Evolutionary conservation across 1,140 invertebrate genomes (phyloP), one percentile per base, ranked within the genome.

Genomic region (Oryzaephilus surinamensis): DNA sequence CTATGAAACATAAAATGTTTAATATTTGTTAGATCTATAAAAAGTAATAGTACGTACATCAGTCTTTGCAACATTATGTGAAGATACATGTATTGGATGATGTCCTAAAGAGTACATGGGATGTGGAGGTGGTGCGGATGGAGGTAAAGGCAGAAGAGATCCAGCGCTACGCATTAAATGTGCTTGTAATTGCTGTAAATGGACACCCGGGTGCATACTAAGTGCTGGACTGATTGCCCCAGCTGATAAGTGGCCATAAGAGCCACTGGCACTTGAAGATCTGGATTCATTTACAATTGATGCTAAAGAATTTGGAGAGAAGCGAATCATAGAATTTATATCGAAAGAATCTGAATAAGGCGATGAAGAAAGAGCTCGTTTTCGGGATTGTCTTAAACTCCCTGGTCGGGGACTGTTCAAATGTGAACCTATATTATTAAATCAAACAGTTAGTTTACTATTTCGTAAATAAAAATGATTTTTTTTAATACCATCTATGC

Each of bases 341-440:
- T 96, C 91, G 54, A 95, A 76, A 7, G 86, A 87, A 60, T 96
- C 91, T 0, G 90, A 91, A 52, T 95, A 93, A 0, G 93, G 91
- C 8, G 91, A 96, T 60, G 87, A 89, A 29, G 91, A 95, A 0
- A 95, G 69, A 0, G 92, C 90, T 29, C 93, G 70, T 58, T 97
- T 97, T 17, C 91, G 76, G 1, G 70, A 71, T 16, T 72, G 50
- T 32, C 73, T 65, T 5, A 74, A 60, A 8, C 67, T 66, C 15
- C 63, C 72, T 46, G 57, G 77, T 55, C 65, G 70, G 47, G 78
- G 76, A 57, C 75, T 79, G 46, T 75, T 74, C 48, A 86, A 70
- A 57, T 83, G 70, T 38, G 82, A 84, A 51, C 79, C 80, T 77
- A 61, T 12, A 70, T 68, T n/a, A 27, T 31, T 13, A 32, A 17